Evolutionary conservation across 2,888 invertebrate species (phyloP).

Genomic region (Erpobdella octoculata): DNA sequence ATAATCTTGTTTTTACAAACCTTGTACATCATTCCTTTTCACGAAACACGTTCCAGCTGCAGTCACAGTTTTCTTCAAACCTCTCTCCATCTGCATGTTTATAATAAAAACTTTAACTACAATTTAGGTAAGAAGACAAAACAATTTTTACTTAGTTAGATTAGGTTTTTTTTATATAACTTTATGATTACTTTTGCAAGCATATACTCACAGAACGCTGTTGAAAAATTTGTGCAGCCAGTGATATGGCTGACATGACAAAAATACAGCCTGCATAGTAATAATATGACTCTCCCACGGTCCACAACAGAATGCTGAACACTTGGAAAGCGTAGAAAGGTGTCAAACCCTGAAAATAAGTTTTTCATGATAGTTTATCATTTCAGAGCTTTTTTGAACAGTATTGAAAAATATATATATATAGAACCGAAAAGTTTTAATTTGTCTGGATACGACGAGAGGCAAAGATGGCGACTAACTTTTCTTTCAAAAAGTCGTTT

Average conservation of each 20-base stretch:
- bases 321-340: constrained; percentile 93
- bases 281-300: constrained; percentile 79
- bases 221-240: constrained; percentile 61
- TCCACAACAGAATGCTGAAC: constrained; percentile 75
- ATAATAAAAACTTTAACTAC: background rate
- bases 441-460: too few relatives aligned
- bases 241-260: constrained; percentile 73
- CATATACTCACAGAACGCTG: constrained; percentile 47
- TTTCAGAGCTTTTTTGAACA: too few relatives aligned
- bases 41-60: constrained; percentile 56
- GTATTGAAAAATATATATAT: too few relatives aligned
- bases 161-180: background rate
- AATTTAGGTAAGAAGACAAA: background rate
- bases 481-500: too few relatives aligned
- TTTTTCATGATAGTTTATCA: too few relatives aligned
- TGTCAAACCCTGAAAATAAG: constrained; percentile 62
- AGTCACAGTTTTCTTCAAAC: constrained; percentile 78
- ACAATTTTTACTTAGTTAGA: background rate
- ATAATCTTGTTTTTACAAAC: constrained; percentile 6
- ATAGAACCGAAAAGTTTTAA: too few relatives aligned
- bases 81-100: constrained; percentile 69
- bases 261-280: constrained; percentile 78
- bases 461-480: too few relatives aligned
- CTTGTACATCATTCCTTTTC: background rate
- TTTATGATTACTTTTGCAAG: constrained; percentile 23